Base-by-base conservation (phyloP, 2,888 invertebrate species). In the Megastigmus dorsalis region DNA sequence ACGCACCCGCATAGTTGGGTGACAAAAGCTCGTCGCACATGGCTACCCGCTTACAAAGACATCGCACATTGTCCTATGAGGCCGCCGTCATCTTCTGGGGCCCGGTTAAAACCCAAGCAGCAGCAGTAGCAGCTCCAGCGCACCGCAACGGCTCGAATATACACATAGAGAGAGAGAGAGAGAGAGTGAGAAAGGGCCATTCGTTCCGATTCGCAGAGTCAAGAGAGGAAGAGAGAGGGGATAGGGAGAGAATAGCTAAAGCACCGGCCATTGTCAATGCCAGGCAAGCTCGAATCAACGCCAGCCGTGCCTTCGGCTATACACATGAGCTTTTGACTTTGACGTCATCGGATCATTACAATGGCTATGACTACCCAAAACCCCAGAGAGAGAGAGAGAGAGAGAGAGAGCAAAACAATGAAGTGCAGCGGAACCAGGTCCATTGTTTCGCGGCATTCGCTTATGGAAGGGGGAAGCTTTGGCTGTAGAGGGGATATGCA, bases 401-500 rank as follows among this genome's bases (percentile, higher is more conserved):
- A n/a, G n/a, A n/a, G n/a, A n/a, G 20, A 9, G 15, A 4, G 38
- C 67, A 55, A 74, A 62, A 74, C 74, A 74, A 73, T 73, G 52
- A 67, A 54, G 45, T 48, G 28, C 30, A 15, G 18, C n/a, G 13
- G 48, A n/a, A 65, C 36, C 45, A 13, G 45, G n/a, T 50, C 72
- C 60, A 73, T 73, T 73, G 72, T 73, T 41, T 52, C 41, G 38
- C 28, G 13, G 26, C 26, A 7, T n/a, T 10, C 28, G 7, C 20
- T 18, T 20, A 20, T n/a, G n/a, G n/a, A n/a, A n/a, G n/a, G n/a
- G n/a, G n/a, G n/a, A n/a, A n/a, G n/a, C n/a, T n/a, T n/a, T n/a
- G n/a, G n/a, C n/a, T n/a, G n/a, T n/a, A n/a, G n/a, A n/a, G n/a
- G n/a, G n/a, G n/a, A n/a, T n/a, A n/a, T n/a, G n/a, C n/a, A n/a